These are phyloP conservation scores for Ariolimax columbianus DNA, from an alignment of 2,888 invertebrate genomes.

Conservation along the genomic window DNA sequence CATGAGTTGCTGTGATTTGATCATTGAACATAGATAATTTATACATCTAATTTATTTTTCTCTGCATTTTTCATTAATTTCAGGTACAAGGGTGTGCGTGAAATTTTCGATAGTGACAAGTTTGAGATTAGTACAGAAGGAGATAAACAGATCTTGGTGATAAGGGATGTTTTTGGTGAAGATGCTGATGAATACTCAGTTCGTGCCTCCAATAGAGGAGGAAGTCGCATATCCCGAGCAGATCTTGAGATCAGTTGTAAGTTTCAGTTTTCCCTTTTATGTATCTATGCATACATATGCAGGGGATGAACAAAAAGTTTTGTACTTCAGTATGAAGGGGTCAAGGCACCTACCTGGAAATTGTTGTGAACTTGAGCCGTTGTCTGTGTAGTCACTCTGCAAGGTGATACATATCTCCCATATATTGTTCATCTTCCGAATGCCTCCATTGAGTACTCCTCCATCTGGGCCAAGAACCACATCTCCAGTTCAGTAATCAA, in stretches of 20 bases:
- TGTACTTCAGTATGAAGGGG: too few species aligned
- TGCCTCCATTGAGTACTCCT: too few species aligned
- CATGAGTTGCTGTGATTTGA: background rate
- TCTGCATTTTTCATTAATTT: background rate
- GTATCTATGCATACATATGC: too few species aligned
- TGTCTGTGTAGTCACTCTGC: background rate
- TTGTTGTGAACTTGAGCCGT: too few species aligned
- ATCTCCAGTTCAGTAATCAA: too few species aligned
- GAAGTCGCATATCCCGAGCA: conserved; percentile 95
- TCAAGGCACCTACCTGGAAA: too few species aligned
- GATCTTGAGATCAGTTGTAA: conserved; percentile 97
- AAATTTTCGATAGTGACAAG: conserved; percentile 93
- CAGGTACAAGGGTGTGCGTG: conserved; percentile 96
- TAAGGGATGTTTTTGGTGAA: conserved; percentile 96
- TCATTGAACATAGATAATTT: background rate
- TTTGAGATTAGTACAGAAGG: conserved; percentile 95
- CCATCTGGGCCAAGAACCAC: too few species aligned
- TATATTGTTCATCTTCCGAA: too few species aligned
- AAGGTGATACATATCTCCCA: too few species aligned
- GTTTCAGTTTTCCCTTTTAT: too few species aligned
- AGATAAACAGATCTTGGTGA: conserved; percentile 88
- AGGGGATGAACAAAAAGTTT: too few species aligned
- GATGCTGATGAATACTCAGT: conserved; percentile 99
- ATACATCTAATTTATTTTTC: background rate
- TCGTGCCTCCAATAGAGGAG: conserved; percentile 95